A percentile compares a stretch with the other conserved stretches of the same genome.
Evolutionary conservation across 2,888 invertebrate genomes (phyloP).

Genomic region (Unio pictorum): DNA sequence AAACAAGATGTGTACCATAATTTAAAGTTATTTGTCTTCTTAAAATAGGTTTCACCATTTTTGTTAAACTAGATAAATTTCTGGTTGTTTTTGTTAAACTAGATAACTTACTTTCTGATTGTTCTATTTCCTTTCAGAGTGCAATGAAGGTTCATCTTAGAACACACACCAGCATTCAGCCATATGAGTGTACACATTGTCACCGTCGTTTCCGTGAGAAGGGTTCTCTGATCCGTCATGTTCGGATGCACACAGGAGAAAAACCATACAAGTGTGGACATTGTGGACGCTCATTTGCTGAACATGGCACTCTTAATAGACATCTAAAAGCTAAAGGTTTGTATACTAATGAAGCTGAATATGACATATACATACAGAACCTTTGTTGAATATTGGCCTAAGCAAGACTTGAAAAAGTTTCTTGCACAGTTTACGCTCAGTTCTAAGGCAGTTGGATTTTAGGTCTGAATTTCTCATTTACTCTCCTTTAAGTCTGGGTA

Average conservation of each 20-base stretch:
- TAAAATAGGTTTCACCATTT: not conserved
- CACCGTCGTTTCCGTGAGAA: slow-evolving; percentile 65
- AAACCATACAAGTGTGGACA: slow-evolving; percentile 62
- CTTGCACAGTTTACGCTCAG: too few species aligned
- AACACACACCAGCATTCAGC: slow-evolving; percentile 62
- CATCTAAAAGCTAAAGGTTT: slow-evolving; percentile 69
- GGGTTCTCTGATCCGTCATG: slow-evolving; percentile 65
- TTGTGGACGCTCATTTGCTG: slow-evolving; percentile 64
- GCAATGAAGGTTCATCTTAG: slow-evolving; percentile 67
- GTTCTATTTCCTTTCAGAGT: slow-evolving; percentile 52
- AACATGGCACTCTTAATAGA: slow-evolving; percentile 67
- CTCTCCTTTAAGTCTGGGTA: too few species aligned
- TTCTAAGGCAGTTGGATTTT: too few species aligned
- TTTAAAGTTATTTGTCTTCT: too few species aligned
- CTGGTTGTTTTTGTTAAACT: not conserved
- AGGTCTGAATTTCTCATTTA: too few species aligned
- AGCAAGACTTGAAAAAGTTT: too few species aligned
- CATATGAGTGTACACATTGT: slow-evolving; percentile 64
- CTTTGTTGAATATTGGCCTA: too few species aligned
- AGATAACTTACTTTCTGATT: not conserved
- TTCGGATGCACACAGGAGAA: slow-evolving; percentile 67
- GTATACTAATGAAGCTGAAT: not conserved
- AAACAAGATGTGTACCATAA: too few species aligned
- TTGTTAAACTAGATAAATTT: not conserved
- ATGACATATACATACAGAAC: too few species aligned